Base-by-base conservation (phyloP, 1,140 invertebrate genomes). In the Diuraphis noxia region DNA sequence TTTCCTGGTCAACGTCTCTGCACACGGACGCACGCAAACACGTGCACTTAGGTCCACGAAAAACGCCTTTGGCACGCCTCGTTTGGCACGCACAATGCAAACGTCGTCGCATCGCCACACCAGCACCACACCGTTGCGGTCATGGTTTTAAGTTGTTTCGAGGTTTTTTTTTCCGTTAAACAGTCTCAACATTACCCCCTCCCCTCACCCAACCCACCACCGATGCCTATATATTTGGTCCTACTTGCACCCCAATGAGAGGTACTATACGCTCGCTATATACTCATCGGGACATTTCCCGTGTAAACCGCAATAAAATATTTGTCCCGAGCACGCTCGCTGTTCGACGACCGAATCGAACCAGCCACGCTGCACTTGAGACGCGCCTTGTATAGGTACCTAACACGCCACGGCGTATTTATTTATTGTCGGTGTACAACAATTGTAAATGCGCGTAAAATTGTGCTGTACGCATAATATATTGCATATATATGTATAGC, bases 41-140 rank as follows among this genome's bases (percentile, higher is more conserved):
- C 46, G 38, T 36, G 25, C n/a, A 43, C 30, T 77, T 79, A 10
- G 43, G 40, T 88, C 30, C 40, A 17, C 85, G 85, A 40, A 87
- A 87, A 87, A 87, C 85, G 85, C 85, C 49, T 87, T 87, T 87
- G 85, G 21, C 85, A 87, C 85, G 85, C 85, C 85, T 87, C 85
- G 85, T 87, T 87, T 38, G 36, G 43, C 85, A 38, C 85, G 46
- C 21, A 87, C 85, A 87, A 87, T 87, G 25, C 34, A 30, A 52
- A 56, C 85, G 49, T 23, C 30, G n/a, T 25, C 23, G 6, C 34
- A n/a, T 63, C 56, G 56, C 30, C 56, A 0, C 56, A n/a, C 1
- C 49, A 46, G 43, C 49, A 23, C 56, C 25, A 30, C n/a, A 3
- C 4, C 5, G 25, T 36, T 36, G 21, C 30, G 43, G n/a, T 40